A percentile compares a stretch with the other conserved stretches of the same genome.
These are phyloP conservation scores for Drosophila obscura DNA, from an alignment of 1,140 invertebrate species.

Conservation along the genomic window DNA sequence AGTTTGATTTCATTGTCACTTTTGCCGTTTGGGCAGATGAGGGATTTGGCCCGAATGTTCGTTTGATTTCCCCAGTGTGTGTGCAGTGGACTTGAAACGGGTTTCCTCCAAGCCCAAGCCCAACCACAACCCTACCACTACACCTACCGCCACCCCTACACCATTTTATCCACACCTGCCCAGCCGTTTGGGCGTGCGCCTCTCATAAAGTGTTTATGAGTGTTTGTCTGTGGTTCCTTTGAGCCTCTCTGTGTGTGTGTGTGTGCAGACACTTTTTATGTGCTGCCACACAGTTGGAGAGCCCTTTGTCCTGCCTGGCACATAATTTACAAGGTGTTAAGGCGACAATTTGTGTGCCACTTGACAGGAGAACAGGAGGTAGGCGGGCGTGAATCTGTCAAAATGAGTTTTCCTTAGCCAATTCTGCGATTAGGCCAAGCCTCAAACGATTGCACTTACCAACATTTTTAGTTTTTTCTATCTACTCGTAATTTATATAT, in stretches of 20 bases:
- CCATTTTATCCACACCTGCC: slow-evolving; percentile 35
- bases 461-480: slow-evolving; percentile 12
- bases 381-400: background rate
- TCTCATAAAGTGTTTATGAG: slow-evolving; percentile 78
- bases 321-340: slow-evolving; percentile 78
- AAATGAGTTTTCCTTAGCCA: slow-evolving; percentile 52
- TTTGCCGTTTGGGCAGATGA: slow-evolving; percentile 44
- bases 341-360: slow-evolving; percentile 73
- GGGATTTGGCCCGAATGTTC: slow-evolving; percentile 51
- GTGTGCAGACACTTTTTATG: slow-evolving; percentile 61
- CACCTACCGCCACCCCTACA: background rate
- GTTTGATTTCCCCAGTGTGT: slow-evolving; percentile 79
- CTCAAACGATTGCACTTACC: background rate
- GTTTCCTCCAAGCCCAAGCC: background rate
- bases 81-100: slow-evolving; percentile 44
- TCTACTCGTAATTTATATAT: slow-evolving; percentile 6
- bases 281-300: slow-evolving; percentile 44
- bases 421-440: slow-evolving; percentile 27
- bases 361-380: slow-evolving; percentile 8
- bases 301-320: slow-evolving; percentile 25
- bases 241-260: slow-evolving; percentile 11
- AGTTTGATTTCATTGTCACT: slow-evolving; percentile 77
- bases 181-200: background rate
- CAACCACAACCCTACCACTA: background rate
- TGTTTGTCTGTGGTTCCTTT: slow-evolving; percentile 45